These are phyloP conservation scores for Zeuzera pyrina DNA, from an alignment of 2,888 invertebrate genomes.

Conservation along the genomic window DNA sequence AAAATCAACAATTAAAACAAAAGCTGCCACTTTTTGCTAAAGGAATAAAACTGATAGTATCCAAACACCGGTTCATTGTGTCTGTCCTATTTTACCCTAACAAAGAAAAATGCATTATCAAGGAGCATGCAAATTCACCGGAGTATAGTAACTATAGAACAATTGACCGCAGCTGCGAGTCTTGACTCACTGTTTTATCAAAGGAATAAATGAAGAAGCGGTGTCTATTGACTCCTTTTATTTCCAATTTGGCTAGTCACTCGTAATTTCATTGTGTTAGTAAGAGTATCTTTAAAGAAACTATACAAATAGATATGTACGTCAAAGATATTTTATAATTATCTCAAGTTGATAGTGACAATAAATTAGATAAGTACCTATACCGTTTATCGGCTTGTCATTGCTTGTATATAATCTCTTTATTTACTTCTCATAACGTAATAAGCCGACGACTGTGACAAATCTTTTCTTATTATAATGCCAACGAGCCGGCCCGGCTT, in stretches of 20 bases:
- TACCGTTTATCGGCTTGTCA: no score
- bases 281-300: conserved; percentile 34
- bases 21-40: conserved; percentile 5
- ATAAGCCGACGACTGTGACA: no score
- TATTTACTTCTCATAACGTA: no score
- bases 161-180: conserved; percentile 53
- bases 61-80: conserved; percentile 1
- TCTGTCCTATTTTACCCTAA: conserved; percentile 14
- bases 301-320: no score
- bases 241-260: conserved; percentile 34
- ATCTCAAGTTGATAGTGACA: no score
- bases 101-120: conserved; percentile 44
- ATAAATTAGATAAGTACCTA: no score
- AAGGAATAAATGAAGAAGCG: conserved; percentile 44
- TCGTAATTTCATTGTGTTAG: conserved; percentile 47
- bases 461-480: no score
- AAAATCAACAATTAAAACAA: no score
- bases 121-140: conserved; percentile 35
- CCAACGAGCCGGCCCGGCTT: no score
- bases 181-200: conserved; percentile 42
- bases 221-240: conserved; percentile 25
- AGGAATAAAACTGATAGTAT: no score
- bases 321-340: no score
- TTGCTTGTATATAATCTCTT: no score
- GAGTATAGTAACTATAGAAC: conserved; percentile 41